These are phyloP conservation scores for Drosophila bocki DNA, from an alignment of 1,140 invertebrate genomes.

Conservation along the genomic window DNA sequence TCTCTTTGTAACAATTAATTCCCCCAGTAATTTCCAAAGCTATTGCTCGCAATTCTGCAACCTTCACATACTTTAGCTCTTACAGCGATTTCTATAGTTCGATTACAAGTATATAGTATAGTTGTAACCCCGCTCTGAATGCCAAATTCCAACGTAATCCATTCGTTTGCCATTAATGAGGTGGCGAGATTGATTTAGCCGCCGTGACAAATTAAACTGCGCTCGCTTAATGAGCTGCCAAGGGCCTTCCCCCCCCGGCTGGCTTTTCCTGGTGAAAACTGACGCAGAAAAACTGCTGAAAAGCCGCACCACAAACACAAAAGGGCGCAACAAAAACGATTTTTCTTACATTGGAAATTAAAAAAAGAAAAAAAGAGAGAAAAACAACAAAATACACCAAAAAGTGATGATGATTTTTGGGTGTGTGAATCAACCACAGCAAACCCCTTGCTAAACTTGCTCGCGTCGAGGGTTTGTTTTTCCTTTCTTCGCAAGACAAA, in stretches of 20 bases:
- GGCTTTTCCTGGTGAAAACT: constrained; percentile 15
- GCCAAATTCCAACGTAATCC: constrained; percentile 8
- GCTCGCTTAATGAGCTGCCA: constrained; percentile 70
- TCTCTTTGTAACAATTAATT: not conserved
- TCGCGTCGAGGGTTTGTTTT: constrained; percentile 71
- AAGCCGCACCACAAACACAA: constrained; percentile 52
- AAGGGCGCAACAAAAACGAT: constrained; percentile 73
- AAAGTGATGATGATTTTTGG: constrained; percentile 49
- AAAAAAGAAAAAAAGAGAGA: constrained; percentile 16
- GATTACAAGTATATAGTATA: not conserved
- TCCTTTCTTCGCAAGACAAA: constrained; percentile 74
- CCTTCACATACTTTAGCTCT: constrained; percentile 1
- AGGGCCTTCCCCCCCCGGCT: constrained; percentile 11
- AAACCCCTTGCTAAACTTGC: constrained; percentile 70
- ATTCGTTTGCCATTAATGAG: constrained; percentile 62
- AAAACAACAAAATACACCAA: constrained; percentile 51
- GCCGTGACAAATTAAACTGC: constrained; percentile 77
- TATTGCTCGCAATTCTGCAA: not conserved
- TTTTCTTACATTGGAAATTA: constrained; percentile 61
- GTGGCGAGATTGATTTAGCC: constrained; percentile 57
- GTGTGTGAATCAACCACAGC: constrained; percentile 46
- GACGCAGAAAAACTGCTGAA: constrained; percentile 55
- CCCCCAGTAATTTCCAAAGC: not conserved
- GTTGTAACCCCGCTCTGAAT: not conserved
- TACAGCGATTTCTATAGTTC: not conserved